phyloP scores from a whole-genome alignment of 2,888 invertebrate genomes.

The Dermolepida albohirtum region DNA sequence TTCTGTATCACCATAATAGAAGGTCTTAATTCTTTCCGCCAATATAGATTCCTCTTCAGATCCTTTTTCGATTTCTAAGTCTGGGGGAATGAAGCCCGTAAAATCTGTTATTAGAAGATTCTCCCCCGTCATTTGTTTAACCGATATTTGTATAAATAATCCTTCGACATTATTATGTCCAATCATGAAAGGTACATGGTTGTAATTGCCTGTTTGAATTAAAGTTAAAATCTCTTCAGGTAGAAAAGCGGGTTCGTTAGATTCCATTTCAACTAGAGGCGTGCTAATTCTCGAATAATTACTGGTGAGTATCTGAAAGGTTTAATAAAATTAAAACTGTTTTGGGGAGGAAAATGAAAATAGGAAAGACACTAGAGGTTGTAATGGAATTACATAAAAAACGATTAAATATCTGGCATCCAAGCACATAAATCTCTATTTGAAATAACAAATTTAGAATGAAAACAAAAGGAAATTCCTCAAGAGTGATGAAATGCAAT shows the following conservation, averaged over 20 bases:
- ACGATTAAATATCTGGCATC: too few relatives aligned
- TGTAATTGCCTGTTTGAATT: conserved; percentile 43
- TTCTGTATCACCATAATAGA: conserved; percentile 41
- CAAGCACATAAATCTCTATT: too few relatives aligned
- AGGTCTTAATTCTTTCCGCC: conserved; percentile 25
- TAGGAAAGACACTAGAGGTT: too few relatives aligned
- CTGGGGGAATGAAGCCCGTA: conserved; percentile 39
- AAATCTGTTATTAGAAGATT: conserved; percentile 35
- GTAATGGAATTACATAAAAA: too few relatives aligned
- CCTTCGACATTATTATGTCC: conserved; percentile 47
- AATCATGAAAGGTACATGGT: conserved; percentile 44
- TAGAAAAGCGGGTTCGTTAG: conserved; percentile 46
- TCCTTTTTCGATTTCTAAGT: conserved; percentile 38
- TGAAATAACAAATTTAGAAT: too few relatives aligned
- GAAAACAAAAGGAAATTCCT: too few relatives aligned
- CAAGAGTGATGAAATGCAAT: too few relatives aligned
- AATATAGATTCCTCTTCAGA: conserved; percentile 29
- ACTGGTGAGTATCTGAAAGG: not conserved
- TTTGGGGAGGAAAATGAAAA: too few relatives aligned
- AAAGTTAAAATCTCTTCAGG: conserved; percentile 36
- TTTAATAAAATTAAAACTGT: too few relatives aligned
- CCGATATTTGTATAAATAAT: conserved; percentile 40
- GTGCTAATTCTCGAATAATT: not conserved
- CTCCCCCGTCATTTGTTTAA: conserved; percentile 30
- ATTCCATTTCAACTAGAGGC: conserved; percentile 44